Evolutionary conservation across 2,113 vertebrate species (phyloP).

Genomic region (Cinclus cinclus): DNA sequence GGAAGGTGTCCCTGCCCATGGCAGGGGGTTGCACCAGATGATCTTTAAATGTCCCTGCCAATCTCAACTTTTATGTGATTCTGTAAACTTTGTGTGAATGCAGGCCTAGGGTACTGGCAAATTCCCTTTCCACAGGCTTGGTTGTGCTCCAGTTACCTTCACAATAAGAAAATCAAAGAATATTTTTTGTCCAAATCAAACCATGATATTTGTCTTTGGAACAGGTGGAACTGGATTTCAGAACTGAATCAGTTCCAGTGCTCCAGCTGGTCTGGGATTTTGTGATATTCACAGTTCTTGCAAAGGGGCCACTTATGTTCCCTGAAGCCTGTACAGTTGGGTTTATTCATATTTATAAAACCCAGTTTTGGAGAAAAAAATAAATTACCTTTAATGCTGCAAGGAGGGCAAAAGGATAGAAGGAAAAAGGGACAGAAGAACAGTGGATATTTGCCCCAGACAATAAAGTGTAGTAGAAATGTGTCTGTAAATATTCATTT

Average conservation of each 20-base stretch:
- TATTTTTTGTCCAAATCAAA: not conserved
- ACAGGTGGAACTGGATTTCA: not conserved
- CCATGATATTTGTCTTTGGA: not conserved
- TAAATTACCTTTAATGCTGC: not conserved
- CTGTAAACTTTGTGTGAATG: not conserved
- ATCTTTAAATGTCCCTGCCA: not conserved
- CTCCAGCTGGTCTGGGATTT: not conserved
- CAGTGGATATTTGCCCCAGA: not conserved
- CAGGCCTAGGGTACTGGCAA: not conserved
- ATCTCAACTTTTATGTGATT: not conserved
- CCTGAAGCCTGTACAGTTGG: not conserved
- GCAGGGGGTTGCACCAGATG: not conserved
- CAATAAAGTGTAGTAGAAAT: not conserved
- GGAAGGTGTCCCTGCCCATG: not conserved
- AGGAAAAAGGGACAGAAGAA: not conserved
- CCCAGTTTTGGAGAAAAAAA: not conserved
- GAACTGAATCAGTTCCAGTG: not conserved
- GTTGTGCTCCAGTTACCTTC: not conserved
- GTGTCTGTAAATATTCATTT: not conserved
- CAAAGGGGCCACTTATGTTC: not conserved
- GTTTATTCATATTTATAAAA: not conserved
- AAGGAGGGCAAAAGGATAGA: not conserved
- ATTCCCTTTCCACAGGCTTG: not conserved
- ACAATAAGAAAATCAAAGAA: not conserved
- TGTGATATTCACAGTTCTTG: not conserved